phyloP scores from a whole-genome alignment of 2,113 vertebrate species.

The Pica pica region DNA sequence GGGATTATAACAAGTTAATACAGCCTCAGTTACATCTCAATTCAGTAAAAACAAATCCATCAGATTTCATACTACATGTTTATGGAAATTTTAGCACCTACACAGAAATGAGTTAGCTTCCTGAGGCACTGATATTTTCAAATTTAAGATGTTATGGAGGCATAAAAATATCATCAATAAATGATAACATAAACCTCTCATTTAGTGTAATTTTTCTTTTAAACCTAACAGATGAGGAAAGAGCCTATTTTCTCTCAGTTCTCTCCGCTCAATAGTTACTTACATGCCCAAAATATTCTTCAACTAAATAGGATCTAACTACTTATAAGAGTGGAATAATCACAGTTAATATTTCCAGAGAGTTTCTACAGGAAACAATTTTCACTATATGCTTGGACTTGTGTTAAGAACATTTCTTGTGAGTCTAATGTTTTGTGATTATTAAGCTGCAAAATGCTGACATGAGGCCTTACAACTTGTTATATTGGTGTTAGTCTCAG shows the following conservation, averaged over 20 bases:
- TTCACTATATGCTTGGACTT: not conserved
- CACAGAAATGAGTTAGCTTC: not conserved
- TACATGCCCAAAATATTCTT: not conserved
- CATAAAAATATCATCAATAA: not conserved
- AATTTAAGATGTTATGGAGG: not conserved
- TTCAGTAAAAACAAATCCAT: constrained; percentile 1
- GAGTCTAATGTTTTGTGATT: not conserved
- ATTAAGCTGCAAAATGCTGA: not conserved
- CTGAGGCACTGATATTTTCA: not conserved
- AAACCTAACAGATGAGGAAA: not conserved
- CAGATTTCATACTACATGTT: not conserved
- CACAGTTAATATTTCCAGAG: not conserved
- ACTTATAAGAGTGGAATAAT: not conserved
- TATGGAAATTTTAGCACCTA: constrained; percentile 3
- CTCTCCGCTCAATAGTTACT: not conserved
- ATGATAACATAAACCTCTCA: not conserved
- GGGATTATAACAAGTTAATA: not conserved
- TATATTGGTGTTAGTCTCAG: not conserved
- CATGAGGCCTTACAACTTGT: not conserved
- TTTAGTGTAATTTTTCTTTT: not conserved
- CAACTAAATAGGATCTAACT: not conserved
- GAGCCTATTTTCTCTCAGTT: not conserved
- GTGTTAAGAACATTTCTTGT: not conserved
- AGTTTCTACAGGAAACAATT: not conserved
- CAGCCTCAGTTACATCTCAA: not conserved